Evolutionary conservation across 1,140 invertebrate genomes (phyloP), one percentile per base, ranked within the genome.

Genomic region (Danaus plexippus): DNA sequence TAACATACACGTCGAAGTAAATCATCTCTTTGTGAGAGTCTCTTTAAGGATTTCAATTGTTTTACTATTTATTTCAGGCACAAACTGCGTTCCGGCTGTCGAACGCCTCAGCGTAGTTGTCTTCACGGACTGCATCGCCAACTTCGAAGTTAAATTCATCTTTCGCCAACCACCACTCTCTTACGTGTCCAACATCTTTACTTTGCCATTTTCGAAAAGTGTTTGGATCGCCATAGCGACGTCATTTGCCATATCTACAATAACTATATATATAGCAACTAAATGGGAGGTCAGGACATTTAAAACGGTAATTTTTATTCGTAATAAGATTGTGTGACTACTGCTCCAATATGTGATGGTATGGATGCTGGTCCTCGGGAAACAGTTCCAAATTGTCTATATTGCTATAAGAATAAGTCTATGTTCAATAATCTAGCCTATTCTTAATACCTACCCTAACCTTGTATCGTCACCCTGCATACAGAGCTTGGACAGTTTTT

Each of bases 121-220:
- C 0, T 83, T 74, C 57, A 82, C 79, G 0, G 80, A 80, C 45
- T 65, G 62, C 9, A 62, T 81, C 1, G 73, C 73, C 6, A 71
- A 71, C 0, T 75, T 77, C 53, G 55, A 70, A 43, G 73, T 77
- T 7, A 71, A 70, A 10, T 92, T 92, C 73, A 77, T 92, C 43
- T 92, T 91, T 69, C 87, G 90, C 0, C 88, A 90, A 71, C 91
- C 91, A 1, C 89, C 91, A 47, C 72, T 92, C 5, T 90, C 91
- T 0, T 91, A 88, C 50, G 87, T 91, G 0, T 80, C 81, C 10
- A 92, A 92, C 63, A 89, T 92, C 11, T 92, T 90, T 69, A 81
- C 81, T 7, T 64, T 92, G 11, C 91, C 91, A 0, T 92, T 92
- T 65, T 80, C 89, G 12, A 71, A 62, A 2, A 75, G 77, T 0